Evolutionary conservation across 1,140 invertebrate genomes (phyloP).

Genomic region (Sitobion miscanthi): DNA sequence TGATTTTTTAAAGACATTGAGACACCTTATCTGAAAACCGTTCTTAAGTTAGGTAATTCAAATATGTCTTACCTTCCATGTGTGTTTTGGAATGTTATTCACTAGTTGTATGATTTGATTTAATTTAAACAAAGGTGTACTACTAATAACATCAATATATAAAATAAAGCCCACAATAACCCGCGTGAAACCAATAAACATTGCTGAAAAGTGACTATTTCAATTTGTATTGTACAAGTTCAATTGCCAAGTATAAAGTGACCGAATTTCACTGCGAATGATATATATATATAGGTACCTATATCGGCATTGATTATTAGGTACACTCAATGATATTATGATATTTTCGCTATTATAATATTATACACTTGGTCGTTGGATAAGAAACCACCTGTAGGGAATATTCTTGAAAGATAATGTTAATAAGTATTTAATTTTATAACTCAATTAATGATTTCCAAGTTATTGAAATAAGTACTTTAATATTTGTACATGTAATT

Average conservation of each 20-base stretch:
- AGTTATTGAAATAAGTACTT: not conserved
- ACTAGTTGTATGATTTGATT: not conserved
- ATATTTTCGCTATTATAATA: not conserved
- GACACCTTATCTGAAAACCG: not conserved
- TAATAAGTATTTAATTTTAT: not conserved
- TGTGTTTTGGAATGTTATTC: not conserved
- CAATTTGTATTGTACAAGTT: not conserved
- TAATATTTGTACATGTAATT: not conserved
- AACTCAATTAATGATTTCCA: not conserved
- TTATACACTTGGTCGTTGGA: not conserved
- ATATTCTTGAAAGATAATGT: not conserved
- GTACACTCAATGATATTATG: not conserved
- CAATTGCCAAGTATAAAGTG: not conserved
- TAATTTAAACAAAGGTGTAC: not conserved
- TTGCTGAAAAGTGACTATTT: not conserved
- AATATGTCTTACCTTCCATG: slow-evolving; percentile 39
- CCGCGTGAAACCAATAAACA: not conserved
- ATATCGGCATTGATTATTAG: not conserved
- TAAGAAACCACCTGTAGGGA: not conserved
- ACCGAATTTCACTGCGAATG: not conserved
- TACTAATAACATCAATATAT: not conserved
- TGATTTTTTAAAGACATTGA: not conserved
- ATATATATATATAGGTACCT: not conserved
- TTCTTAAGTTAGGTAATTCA: not conserved
- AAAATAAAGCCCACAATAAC: not conserved